Evolutionary conservation across 2,113 vertebrate genomes (phyloP), one percentile per base, ranked within the genome.

Genomic region (Syngnathus typhle): DNA sequence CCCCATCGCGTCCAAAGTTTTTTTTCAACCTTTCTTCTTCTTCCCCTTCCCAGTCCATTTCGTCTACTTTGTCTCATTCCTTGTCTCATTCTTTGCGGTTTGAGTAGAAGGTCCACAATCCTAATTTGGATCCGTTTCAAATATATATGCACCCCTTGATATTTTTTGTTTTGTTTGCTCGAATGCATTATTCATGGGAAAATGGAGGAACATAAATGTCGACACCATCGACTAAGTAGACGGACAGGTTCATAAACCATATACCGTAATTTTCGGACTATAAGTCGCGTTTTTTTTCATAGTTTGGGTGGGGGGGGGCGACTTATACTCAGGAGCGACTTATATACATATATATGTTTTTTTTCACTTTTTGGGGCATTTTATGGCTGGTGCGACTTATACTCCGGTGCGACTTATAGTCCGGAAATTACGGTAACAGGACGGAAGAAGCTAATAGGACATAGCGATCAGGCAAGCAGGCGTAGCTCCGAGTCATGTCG

Each of bases 401-500:
- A n/a, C n/a, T n/a, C n/a, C n/a, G n/a, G n/a, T n/a, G n/a, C n/a
- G n/a, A n/a, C n/a, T n/a, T n/a, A n/a, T n/a, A n/a, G n/a, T n/a
- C n/a, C n/a, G n/a, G n/a, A n/a, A n/a, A n/a, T n/a, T n/a, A n/a
- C n/a, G n/a, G n/a, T n/a, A 61, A 21, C 19, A 2, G 71, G 62
- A 58, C 21, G 36, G 72, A 43, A 73, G 72, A 55, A 73, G 52
- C 43, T 10, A 69, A 64, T 69, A 74, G 75, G 74, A 69, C 76
- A 58, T 63, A 72, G 68, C 63, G 71, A 47, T 62, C 64, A 32
- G 21, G 56, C 56, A 59, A 56, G 69, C 79, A 72, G 74, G 82
- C 76, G 74, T 71, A 78, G 76, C 73, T 84, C 27, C 55, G 73
- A 55, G 54, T 75, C 65, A 23, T 72, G 74, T 78, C 77, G 75